phyloP scores from a whole-genome alignment of 2,888 invertebrate genomes.

The Cerastoderma edule region DNA sequence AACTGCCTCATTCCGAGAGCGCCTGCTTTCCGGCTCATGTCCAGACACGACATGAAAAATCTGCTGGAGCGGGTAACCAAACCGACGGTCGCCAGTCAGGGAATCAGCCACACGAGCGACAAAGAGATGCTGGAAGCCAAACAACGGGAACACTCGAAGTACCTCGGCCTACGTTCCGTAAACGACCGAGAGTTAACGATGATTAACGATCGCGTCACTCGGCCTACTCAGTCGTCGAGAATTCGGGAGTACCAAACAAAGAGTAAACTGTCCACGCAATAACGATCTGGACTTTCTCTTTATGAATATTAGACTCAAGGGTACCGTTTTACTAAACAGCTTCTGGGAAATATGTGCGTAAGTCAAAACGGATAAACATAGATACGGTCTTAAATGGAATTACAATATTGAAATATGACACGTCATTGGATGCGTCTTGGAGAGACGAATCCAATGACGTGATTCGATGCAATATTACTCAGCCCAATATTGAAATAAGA shows the following conservation, averaged over 20 bases:
- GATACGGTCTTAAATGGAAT: too few relatives aligned
- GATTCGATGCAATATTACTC: too few relatives aligned
- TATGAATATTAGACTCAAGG: too few relatives aligned
- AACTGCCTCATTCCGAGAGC: slow-evolving; percentile 74
- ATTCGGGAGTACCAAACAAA: slow-evolving; percentile 65
- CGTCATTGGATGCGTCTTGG: too few relatives aligned
- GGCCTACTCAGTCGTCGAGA: slow-evolving; percentile 70
- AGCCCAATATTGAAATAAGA: too few relatives aligned
- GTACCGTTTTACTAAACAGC: too few relatives aligned
- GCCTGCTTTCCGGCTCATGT: slow-evolving; percentile 74
- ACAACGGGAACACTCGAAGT: slow-evolving; percentile 61
- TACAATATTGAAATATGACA: too few relatives aligned
- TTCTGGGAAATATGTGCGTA: too few relatives aligned
- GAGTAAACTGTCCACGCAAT: slow-evolving; percentile 42
- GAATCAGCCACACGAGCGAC: slow-evolving; percentile 63
- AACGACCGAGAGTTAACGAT: slow-evolving; percentile 63
- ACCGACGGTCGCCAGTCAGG: slow-evolving; percentile 69
- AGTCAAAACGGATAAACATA: too few relatives aligned
- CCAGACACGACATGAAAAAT: slow-evolving; percentile 69
- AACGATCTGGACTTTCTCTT: too few relatives aligned
- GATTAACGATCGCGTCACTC: slow-evolving; percentile 64
- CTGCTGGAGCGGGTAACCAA: slow-evolving; percentile 64
- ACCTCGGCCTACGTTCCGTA: slow-evolving; percentile 64
- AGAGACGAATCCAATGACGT: too few relatives aligned
- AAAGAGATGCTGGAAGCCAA: slow-evolving; percentile 55